phyloP scores from a whole-genome alignment of 2,888 invertebrate species.

The Cheiracanthium punctorium region DNA sequence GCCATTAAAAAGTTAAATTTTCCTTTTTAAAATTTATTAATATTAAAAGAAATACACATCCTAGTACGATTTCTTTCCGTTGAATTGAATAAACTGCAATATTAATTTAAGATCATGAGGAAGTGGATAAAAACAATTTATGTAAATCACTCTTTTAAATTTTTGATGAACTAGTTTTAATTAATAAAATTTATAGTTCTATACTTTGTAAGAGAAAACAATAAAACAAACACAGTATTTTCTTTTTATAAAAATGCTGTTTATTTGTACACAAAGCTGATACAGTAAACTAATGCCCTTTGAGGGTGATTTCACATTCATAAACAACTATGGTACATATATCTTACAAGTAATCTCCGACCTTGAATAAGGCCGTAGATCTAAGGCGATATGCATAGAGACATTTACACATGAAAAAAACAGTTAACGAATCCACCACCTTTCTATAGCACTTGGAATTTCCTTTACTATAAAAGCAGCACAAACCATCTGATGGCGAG shows the following conservation, averaged over 20 bases:
- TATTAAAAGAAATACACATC: too few species aligned
- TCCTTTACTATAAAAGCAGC: not conserved
- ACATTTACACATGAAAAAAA: not conserved
- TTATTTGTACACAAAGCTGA: constrained; percentile 57
- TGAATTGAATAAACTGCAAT: too few species aligned
- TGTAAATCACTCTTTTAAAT: too few species aligned
- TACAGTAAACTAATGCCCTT: constrained; percentile 17
- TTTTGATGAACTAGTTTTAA: too few species aligned
- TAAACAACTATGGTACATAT: constrained; percentile 23
- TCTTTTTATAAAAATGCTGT: constrained; percentile 34
- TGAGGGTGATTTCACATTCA: constrained; percentile 23
- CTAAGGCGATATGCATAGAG: not conserved
- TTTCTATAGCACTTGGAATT: not conserved
- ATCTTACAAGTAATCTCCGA: not conserved
- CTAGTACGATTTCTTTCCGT: too few species aligned
- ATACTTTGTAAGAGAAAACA: constrained; percentile 3
- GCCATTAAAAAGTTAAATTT: too few species aligned
- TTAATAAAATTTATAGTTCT: too few species aligned
- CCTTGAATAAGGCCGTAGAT: not conserved
- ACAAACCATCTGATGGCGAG: constrained; percentile 22
- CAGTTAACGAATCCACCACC: constrained; percentile 31
- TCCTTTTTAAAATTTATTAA: too few species aligned
- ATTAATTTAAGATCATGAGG: too few species aligned
- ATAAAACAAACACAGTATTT: not conserved
- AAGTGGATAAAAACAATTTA: too few species aligned